Evolutionary conservation across 2,888 invertebrate genomes (phyloP).

Genomic region (Bruchidius siliquastri): DNA sequence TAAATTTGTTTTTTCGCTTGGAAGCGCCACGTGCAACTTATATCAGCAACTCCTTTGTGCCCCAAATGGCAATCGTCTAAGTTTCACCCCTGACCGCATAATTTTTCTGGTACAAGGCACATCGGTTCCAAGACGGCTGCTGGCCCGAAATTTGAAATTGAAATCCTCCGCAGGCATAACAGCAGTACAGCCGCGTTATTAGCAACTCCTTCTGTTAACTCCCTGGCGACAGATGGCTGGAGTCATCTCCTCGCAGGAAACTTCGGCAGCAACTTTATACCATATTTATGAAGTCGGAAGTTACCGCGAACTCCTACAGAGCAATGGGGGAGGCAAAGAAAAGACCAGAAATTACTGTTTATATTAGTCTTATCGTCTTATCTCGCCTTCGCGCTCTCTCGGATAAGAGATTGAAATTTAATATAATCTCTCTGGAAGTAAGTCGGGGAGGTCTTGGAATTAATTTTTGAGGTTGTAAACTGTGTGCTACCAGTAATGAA

Average conservation of each 20-base stretch:
- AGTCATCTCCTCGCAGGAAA: neutral
- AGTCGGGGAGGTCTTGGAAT: neutral
- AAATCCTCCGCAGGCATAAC: neutral
- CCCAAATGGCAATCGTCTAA: neutral
- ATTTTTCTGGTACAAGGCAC: neutral
- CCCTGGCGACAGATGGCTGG: neutral
- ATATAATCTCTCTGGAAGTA: neutral
- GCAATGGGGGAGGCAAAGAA: neutral
- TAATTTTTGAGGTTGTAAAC: neutral
- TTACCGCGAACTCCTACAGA: neutral
- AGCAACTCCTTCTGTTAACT: neutral
- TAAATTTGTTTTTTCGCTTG: no score
- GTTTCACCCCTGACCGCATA: neutral
- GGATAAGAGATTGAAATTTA: neutral
- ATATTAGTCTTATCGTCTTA: neutral
- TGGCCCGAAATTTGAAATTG: neutral
- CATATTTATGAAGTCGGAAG: constrained; percentile 5
- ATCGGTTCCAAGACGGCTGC: neutral
- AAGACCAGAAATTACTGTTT: neutral
- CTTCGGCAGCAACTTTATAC: constrained; percentile 1
- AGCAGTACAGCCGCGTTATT: neutral
- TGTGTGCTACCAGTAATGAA: neutral
- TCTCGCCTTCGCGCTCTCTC: neutral
- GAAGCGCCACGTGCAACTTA: no score
- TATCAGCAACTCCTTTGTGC: neutral